Evolutionary conservation across 2,797 vertebrate species (phyloP), one percentile per base, ranked within the genome.

Genomic region (Botia kubotai): DNA sequence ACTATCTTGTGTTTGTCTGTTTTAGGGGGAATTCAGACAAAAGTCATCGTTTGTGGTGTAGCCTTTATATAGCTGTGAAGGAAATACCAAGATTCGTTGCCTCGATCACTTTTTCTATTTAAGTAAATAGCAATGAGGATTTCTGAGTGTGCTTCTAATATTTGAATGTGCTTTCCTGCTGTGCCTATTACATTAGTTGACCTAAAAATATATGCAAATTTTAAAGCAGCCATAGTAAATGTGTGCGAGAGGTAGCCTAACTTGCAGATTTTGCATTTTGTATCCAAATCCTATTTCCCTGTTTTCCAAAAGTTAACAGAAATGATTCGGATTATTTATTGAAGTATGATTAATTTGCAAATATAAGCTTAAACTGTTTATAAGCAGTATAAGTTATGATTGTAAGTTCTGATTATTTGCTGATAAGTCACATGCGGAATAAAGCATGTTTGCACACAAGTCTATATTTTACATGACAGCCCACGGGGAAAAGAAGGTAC

Each of bases 41-140:
- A 98, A 97, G 66, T 98, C 97, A 0, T 98, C 97, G 0, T 98
- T 98, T 86, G 91, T 98, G 90, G 97, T 98, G 85, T 98, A 96
- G 94, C 68, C 68, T 65, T 39, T 1, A 46, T 46, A 12, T 70
- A 71, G 58, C 21, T 79, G 8, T 50, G 33, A 2, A 10, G 13
- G 13, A 69, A 75, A 13, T 14, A 0, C 76, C 1, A 75, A 76
- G 43, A 16, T 21, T 78, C 11, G 29, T 67, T 78, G 12, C 36
- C 36, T 50, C 16, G 71, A 57, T 57, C 4, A 68, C 6, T 8
- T 46, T 65, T 52, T 52, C 6, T 63, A 1, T 57, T 65, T 60
- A 6, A 46, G 43, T 11, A 11, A 46, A 46, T 46, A 46, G 11
- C 46, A 58, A 48, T 70, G 36, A 60, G 6, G 33, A 77, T n/a